Evolutionary conservation across 2,113 vertebrate genomes (phyloP).

Genomic region (Gracilinanus agilis): DNA sequence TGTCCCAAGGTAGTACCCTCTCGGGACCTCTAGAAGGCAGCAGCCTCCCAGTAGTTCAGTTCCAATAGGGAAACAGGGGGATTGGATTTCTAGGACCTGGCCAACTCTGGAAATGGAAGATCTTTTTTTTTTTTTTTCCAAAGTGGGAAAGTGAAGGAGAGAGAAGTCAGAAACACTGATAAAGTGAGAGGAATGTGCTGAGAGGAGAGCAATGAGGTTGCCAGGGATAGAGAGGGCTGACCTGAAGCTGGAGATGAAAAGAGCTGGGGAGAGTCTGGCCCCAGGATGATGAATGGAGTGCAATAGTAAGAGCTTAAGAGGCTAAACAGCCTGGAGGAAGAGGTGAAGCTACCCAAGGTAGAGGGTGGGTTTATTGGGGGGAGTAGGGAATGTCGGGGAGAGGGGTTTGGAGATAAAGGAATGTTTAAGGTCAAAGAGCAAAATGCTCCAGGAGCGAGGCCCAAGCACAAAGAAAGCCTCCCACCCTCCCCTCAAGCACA

Average conservation of each 20-base stretch:
- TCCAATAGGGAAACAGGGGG: neutral
- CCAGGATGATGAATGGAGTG: conserved; percentile 71
- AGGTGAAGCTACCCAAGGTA: neutral
- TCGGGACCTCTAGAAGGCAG: neutral
- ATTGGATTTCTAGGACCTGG: neutral
- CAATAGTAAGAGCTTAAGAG: conserved; percentile 66
- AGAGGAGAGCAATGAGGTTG: neutral
- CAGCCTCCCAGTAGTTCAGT: neutral
- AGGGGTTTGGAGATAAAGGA: conserved; percentile 53
- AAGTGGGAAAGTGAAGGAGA: conserved; percentile 1
- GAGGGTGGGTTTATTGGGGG: neutral
- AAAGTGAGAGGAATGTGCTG: conserved; percentile 52
- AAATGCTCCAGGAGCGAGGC: conserved; percentile 38
- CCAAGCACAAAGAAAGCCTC: neutral
- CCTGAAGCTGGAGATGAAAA: conserved; percentile 61
- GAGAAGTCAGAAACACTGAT: neutral
- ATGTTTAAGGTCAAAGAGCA: conserved; percentile 72
- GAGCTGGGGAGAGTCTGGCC: conserved; percentile 53
- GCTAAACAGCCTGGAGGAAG: conserved; percentile 69
- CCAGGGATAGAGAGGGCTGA: neutral
- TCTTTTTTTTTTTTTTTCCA: neutral
- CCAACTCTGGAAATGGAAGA: neutral
- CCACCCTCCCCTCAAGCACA: neutral
- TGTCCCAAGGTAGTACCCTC: neutral
- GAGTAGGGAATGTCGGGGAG: neutral